Evolutionary conservation across 2,888 invertebrate species (phyloP), one percentile per base, ranked within the genome.

Genomic region (Hermaeophaga mercurialis): DNA sequence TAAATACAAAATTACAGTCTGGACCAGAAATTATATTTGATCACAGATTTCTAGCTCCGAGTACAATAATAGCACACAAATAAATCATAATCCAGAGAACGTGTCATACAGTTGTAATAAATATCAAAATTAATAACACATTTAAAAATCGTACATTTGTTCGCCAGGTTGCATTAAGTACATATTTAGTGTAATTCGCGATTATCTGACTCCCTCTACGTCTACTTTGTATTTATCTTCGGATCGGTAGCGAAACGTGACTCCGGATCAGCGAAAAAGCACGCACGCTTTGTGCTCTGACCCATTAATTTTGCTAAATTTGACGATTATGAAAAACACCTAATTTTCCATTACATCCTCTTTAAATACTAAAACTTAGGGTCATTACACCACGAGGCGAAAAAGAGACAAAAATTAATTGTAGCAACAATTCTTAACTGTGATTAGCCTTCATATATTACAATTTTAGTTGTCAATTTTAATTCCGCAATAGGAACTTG

Each of bases 221-320:
- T 38, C 14, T n/a, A 43, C 43, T 43, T 43, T 43, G 33, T 48
- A 48, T 48, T 48, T 48, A 48, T 38, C 38, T 38, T 48, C 14
- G 48, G 12, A 47, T 47, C 17, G 22, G 47, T 47, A 47, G 14
- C 49, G 39, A 41, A 41, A 49, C 49, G 49, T 49, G 49, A 39
- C 49, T 19, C 7, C 22, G 36, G 41, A 18, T 8, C 6, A 28
- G 14, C 18, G 49, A 49, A 49, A 39, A 49, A 28, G 17, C 49
- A 49, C 49, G 49, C 33, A 34, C 22, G 15, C 8, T 14, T 19
- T 7, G 22, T 47, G 14, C n/a, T n/a, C 9, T 34, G 22, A 47
- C 33, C 46, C 22, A 47, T 47, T 47, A 24, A 19, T 31, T 46
- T 33, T 47, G 15, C 14, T 31, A 12, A 14, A 15, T 22, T 15